phyloP scores from a whole-genome alignment of 2,888 invertebrate genomes.

The Volucella zonaria region DNA sequence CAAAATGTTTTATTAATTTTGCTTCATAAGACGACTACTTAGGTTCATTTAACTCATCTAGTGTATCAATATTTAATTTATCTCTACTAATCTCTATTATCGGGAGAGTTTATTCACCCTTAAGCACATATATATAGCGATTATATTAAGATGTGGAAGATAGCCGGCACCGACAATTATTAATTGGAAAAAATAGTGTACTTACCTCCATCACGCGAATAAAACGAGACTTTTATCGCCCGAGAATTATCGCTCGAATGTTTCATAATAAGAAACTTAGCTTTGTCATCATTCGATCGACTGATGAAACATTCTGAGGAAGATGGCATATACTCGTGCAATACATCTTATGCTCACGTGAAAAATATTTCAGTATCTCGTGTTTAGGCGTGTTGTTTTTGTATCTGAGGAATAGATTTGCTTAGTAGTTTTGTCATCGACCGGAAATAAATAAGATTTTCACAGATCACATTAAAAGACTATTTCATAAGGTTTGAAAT shows the following conservation, averaged over 20 bases:
- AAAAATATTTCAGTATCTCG: conserved; percentile 3
- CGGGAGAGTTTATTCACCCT: no score
- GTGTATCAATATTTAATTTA: no score
- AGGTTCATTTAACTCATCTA: no score
- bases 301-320: neutral
- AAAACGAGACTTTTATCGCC: conserved; percentile 7
- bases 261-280: conserved; percentile 3
- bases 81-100: no score
- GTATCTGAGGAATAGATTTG: neutral
- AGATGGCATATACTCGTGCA: neutral
- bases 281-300: neutral
- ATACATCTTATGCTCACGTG: conserved; percentile 23
- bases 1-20: no score
- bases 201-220: neutral
- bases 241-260: neutral
- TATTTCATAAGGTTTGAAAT: no score
- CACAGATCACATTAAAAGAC: no score
- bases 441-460: no score
- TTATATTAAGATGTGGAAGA: no score
- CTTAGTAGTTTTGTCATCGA: neutral
- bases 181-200: neutral
- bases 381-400: neutral
- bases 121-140: no score
- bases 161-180: no score
- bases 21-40: no score